A percentile compares a stretch with the other conserved stretches of the same genome.
Evolutionary conservation across 1,140 invertebrate species (phyloP).

Genomic region (Pollicipes pollicipes): DNA sequence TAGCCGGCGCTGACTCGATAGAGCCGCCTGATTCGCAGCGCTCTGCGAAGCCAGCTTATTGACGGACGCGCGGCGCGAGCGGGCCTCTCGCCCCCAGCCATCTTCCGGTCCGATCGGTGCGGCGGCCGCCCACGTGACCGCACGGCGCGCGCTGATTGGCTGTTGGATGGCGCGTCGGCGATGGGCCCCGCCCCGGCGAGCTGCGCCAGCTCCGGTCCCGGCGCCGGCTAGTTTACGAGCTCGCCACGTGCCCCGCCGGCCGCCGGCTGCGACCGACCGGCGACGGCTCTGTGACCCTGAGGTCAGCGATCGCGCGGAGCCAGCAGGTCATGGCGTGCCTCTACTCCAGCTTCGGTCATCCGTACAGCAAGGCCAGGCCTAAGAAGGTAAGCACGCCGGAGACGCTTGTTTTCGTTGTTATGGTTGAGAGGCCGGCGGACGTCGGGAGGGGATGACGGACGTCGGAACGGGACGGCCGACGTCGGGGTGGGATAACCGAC

Average conservation of each 20-base stretch:
- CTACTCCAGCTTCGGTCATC: background rate
- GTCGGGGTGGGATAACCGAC: no score
- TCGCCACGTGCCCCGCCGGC: no score
- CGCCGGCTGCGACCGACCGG: no score
- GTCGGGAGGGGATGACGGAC: no score
- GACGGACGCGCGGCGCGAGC: background rate
- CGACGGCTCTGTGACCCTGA: no score
- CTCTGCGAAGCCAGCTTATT: background rate
- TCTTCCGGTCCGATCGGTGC: no score
- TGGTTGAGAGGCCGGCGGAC: no score
- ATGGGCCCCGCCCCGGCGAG: background rate
- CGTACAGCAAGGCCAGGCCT: background rate
- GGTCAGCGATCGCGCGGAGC: no score
- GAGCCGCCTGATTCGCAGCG: no score
- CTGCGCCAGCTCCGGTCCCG: background rate
- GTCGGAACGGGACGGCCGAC: no score
- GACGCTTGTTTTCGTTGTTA: no score
- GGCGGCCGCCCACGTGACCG: background rate
- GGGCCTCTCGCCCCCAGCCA: no score
- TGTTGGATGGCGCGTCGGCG: background rate
- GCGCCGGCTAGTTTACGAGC: background rate
- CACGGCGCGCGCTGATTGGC: background rate
- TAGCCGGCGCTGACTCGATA: background rate
- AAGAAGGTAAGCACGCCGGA: background rate
- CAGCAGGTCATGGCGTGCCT: background rate